Percentiles rank a stretch among this genome's conserved stretches.
phyloP scores from a whole-genome alignment of 2,113 vertebrate species.

The Cochlearius cochlearius region DNA sequence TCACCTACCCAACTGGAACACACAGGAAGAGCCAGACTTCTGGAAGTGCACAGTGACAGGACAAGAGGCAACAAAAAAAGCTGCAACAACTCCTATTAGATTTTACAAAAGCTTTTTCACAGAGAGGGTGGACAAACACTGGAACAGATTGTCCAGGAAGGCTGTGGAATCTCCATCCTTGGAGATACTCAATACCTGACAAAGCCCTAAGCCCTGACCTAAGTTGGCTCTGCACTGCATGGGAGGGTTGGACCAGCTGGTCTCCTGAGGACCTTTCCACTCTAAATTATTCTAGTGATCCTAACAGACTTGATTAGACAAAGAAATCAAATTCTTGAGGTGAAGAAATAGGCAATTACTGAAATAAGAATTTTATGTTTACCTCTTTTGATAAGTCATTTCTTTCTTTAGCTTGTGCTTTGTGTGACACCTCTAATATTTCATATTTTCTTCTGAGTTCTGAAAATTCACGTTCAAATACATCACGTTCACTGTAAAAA shows the following conservation, averaged over 20 bases:
- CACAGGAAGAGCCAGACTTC: neutral
- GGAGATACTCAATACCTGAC: neutral
- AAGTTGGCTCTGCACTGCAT: neutral
- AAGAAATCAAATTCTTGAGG: neutral
- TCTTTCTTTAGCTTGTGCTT: slow-evolving; percentile 81
- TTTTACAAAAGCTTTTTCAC: neutral
- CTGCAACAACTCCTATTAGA: neutral
- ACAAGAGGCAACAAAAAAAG: neutral
- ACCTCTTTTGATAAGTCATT: slow-evolving; percentile 91
- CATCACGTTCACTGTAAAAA: slow-evolving; percentile 85
- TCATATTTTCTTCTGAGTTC: slow-evolving; percentile 84
- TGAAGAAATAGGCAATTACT: neutral
- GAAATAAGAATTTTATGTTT: slow-evolving; percentile 11
- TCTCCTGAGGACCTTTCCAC: neutral
- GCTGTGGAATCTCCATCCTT: neutral
- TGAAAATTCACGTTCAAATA: slow-evolving; percentile 83
- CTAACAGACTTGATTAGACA: neutral
- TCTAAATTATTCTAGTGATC: neutral
- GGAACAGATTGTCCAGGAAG: neutral
- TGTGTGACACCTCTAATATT: slow-evolving; percentile 81
- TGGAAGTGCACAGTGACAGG: neutral
- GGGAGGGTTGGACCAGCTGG: neutral
- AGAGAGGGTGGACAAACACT: neutral
- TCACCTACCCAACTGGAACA: neutral
- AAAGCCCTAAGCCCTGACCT: neutral